phyloP scores from a whole-genome alignment of 1,140 invertebrate species.

The Cyphomyrmex costatus region DNA sequence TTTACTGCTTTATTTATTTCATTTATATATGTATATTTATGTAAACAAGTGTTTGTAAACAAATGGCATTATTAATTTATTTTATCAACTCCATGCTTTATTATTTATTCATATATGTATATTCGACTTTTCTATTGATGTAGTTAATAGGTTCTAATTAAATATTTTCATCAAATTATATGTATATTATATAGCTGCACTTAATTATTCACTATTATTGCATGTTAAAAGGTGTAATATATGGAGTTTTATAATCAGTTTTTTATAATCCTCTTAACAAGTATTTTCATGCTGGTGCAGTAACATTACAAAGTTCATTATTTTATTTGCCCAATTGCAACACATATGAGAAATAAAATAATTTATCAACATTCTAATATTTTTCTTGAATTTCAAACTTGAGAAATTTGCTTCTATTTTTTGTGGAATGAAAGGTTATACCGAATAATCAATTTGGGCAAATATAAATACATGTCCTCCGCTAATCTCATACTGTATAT shows the following conservation, averaged over 20 bases:
- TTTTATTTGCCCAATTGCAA: neutral
- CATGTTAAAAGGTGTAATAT: neutral
- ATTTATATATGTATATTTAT: neutral
- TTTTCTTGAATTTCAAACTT: neutral
- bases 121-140: neutral
- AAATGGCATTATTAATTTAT: neutral
- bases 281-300: neutral
- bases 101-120: neutral
- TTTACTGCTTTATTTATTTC: neutral
- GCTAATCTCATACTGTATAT: neutral
- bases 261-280: neutral
- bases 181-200: neutral
- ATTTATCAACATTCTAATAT: neutral
- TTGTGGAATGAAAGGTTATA: neutral
- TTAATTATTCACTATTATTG: neutral
- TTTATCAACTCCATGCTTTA: neutral
- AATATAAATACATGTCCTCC: conserved; percentile 44
- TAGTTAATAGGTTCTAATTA: neutral
- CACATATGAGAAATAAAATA: neutral
- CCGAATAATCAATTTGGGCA: conserved; percentile 53
- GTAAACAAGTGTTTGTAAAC: neutral
- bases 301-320: neutral
- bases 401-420: neutral
- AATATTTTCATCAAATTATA: neutral
- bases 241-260: too few species aligned